Base-by-base conservation (phyloP, 2,888 invertebrate genomes). In the Aphodius sticticus region DNA sequence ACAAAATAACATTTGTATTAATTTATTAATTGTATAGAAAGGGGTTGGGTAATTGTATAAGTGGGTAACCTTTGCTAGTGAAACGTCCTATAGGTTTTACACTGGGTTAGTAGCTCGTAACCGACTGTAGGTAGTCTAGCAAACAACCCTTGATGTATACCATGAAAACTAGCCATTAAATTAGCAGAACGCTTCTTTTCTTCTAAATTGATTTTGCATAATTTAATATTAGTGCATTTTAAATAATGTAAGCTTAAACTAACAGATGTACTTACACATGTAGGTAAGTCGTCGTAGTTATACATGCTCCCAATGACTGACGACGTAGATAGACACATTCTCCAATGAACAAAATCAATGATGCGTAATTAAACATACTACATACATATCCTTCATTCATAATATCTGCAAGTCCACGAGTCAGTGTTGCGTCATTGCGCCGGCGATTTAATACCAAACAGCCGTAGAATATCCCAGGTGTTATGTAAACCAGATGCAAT, bases 401-500 rank as follows among this genome's bases (percentile, higher is more conserved):
- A 53, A 53, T 53, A 53, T 9, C 7, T 53, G 12, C 53, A 53
- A 9, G 53, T 53, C 53, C 12, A 12, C 3, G 12, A 53, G 26
- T 26, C 26, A 26, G 12, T 53, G 12, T 53, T 53, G 53, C 53
- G 53, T 53, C 53, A 53, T 53, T 5, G 53, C 53, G 53, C 4
- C 53, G 53, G 53, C 53, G 53, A 53, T 53, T 53, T 53, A 53
- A 53, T 53, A 9, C 7, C 53, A 53, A 53, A 53, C 53, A 53
- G 53, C 53, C 53, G 53, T 12, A 53, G 53, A 53, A 53, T 53
- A 53, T 74, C 37, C 37, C 74, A 35, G 35, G 74, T 37, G 74
- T 74, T 74, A 74, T 37, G 37, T 74, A 74, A 74, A 74, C 74
- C 15, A 35, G 15, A 35, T 35, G 16, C 74, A 74, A 74, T 74